phyloP scores from a whole-genome alignment of 2,113 vertebrate species.

The Callorhinus ursinus region DNA sequence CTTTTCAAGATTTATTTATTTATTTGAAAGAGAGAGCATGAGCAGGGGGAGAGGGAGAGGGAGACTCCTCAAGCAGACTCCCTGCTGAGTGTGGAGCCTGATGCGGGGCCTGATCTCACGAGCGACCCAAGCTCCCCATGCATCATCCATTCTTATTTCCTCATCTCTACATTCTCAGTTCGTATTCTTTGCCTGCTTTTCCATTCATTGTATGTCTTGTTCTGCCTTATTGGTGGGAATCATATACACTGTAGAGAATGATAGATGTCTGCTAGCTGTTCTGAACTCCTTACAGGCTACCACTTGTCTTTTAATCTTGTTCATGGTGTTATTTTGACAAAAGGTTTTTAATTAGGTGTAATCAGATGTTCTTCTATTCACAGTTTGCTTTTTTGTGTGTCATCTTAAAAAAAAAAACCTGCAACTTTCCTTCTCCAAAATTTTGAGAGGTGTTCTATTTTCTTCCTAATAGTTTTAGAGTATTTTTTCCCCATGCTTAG shows the following conservation, averaged over 20 bases:
- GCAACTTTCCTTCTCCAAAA: background rate
- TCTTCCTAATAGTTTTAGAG: constrained; percentile 4
- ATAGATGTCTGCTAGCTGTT: background rate
- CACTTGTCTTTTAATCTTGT: constrained; percentile 35
- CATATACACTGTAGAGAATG: background rate
- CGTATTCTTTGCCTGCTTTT: background rate
- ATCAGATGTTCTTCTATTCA: constrained; percentile 14
- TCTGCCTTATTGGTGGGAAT: background rate
- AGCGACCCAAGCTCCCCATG: background rate
- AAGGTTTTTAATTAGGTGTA: constrained; percentile 53
- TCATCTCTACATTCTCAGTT: background rate
- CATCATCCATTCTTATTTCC: background rate
- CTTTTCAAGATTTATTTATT: background rate
- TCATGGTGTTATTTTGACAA: constrained; percentile 18
- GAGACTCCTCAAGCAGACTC: background rate
- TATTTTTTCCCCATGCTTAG: background rate
- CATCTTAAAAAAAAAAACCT: background rate
- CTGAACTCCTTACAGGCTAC: background rate
- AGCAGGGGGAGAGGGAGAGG: background rate
- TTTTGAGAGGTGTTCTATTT: background rate
- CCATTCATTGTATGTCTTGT: background rate
- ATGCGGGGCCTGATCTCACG: background rate
- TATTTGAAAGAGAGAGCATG: background rate
- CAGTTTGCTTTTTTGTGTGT: background rate
- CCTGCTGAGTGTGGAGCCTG: background rate